A percentile compares a stretch with the other conserved stretches of the same genome.
Evolutionary conservation across 1,140 invertebrate genomes (phyloP).

Genomic region (Bombus confusus): DNA sequence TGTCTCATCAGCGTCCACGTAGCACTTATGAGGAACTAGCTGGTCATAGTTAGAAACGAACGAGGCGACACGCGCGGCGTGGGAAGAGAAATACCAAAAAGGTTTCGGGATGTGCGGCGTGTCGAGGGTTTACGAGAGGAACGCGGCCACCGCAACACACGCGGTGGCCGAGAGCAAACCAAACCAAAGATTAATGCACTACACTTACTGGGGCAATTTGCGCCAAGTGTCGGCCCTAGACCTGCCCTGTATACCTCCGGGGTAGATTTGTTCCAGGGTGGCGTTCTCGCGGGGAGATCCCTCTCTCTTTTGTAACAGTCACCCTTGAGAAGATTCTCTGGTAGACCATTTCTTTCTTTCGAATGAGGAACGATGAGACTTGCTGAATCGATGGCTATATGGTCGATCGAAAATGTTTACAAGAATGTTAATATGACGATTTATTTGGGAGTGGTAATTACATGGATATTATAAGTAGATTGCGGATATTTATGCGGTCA

Average conservation of each 20-base stretch:
- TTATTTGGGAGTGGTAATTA: too few relatives aligned
- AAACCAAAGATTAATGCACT: slow-evolving; percentile 83
- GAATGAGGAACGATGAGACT: not conserved
- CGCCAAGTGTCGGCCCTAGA: slow-evolving; percentile 77
- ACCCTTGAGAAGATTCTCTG: slow-evolving; percentile 43
- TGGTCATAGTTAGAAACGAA: not conserved
- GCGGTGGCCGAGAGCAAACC: slow-evolving; percentile 72
- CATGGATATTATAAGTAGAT: not conserved
- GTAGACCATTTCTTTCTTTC: not conserved
- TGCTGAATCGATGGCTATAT: not conserved
- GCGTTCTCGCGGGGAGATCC: slow-evolving; percentile 48
- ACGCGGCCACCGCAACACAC: slow-evolving; percentile 75
- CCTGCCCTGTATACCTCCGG: slow-evolving; percentile 60
- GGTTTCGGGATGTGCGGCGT: slow-evolving; percentile 63
- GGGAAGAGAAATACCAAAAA: slow-evolving; percentile 59
- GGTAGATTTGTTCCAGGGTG: slow-evolving; percentile 66
- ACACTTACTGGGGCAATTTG: slow-evolving; percentile 82
- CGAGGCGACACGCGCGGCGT: not conserved
- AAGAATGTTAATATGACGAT: too few relatives aligned
- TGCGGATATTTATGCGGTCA: not conserved
- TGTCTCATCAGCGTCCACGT: slow-evolving; percentile 11
- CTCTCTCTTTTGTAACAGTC: slow-evolving; percentile 52
- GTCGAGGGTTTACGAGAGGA: slow-evolving; percentile 71
- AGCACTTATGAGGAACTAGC: not conserved
- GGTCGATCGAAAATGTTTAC: not conserved